phyloP scores from a whole-genome alignment of 2,888 invertebrate genomes.

The Sphecodes monilicornis region DNA sequence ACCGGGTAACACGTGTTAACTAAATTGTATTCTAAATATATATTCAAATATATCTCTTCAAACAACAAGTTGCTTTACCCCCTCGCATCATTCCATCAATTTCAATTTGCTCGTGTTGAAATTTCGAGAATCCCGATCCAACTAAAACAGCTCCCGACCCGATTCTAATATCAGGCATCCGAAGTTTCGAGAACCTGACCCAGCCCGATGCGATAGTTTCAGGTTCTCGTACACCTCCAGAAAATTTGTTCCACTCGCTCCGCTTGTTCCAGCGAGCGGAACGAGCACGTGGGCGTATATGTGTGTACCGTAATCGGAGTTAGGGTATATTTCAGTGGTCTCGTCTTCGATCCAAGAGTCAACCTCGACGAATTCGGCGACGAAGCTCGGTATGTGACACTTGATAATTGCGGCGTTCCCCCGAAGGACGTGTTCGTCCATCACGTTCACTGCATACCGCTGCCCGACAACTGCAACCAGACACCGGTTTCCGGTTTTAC shows the following conservation, averaged over 20 bases:
- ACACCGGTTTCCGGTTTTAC: constrained; percentile 79
- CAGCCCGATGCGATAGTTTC: not conserved
- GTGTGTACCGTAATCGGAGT: constrained; percentile 85
- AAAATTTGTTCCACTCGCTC: not conserved
- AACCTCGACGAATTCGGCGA: constrained; percentile 94
- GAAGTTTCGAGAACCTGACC: not conserved
- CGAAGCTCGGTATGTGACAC: constrained; percentile 97
- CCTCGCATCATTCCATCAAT: too few species aligned
- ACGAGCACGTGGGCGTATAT: not conserved
- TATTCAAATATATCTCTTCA: too few species aligned
- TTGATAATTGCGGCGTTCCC: constrained; percentile 96
- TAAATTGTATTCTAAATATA: too few species aligned
- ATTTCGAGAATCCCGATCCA: not conserved
- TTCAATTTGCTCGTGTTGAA: not conserved
- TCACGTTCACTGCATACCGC: constrained; percentile 94
- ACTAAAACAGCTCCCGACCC: too few species aligned
- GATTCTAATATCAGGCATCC: too few species aligned
- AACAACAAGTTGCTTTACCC: too few species aligned
- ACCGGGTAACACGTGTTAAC: too few species aligned
- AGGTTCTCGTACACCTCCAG: not conserved
- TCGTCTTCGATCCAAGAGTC: constrained; percentile 94
- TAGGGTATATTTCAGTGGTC: constrained; percentile 87
- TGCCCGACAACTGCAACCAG: constrained; percentile 94
- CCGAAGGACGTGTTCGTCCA: constrained; percentile 96
- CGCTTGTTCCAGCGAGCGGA: not conserved